phyloP scores from a whole-genome alignment of 1,140 invertebrate species.

The Polyergus mexicanus region DNA sequence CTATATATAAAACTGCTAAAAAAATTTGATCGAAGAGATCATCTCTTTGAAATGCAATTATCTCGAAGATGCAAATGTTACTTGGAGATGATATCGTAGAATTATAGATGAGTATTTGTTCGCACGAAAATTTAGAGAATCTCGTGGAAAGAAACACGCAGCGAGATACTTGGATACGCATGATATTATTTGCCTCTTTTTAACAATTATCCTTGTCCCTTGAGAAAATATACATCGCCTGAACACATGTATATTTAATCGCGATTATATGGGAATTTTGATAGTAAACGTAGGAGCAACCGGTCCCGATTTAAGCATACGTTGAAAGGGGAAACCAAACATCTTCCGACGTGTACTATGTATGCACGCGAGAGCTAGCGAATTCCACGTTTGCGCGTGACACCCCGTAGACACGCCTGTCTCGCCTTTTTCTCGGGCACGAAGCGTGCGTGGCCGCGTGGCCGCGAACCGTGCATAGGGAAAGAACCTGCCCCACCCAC shows the following conservation, averaged over 20 bases:
- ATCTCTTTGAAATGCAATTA: background rate
- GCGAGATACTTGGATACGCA: background rate
- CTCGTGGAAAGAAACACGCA: background rate
- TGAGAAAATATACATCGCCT: too few species aligned
- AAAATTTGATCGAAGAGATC: background rate
- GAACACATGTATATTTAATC: background rate
- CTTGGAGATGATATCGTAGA: background rate
- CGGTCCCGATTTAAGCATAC: background rate
- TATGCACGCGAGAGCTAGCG: background rate
- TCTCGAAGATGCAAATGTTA: constrained; percentile 14
- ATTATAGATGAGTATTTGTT: constrained; percentile 55
- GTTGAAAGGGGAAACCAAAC: background rate
- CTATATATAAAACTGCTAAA: background rate
- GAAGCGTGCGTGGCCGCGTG: constrained; percentile 41
- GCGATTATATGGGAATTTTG: background rate
- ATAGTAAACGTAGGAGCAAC: background rate
- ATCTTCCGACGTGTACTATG: background rate
- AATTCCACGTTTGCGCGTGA: constrained; percentile 29
- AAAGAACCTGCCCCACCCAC: constrained; percentile 74
- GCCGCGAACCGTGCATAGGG: constrained; percentile 39
- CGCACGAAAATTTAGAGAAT: background rate
- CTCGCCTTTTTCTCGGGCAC: constrained; percentile 27
- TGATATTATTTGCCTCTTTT: background rate
- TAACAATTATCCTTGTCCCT: background rate
- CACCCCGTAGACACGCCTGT: constrained; percentile 34